Conservation (phyloP, 2,888 invertebrate genomes). For the Drosophila stalkeri region DNA sequence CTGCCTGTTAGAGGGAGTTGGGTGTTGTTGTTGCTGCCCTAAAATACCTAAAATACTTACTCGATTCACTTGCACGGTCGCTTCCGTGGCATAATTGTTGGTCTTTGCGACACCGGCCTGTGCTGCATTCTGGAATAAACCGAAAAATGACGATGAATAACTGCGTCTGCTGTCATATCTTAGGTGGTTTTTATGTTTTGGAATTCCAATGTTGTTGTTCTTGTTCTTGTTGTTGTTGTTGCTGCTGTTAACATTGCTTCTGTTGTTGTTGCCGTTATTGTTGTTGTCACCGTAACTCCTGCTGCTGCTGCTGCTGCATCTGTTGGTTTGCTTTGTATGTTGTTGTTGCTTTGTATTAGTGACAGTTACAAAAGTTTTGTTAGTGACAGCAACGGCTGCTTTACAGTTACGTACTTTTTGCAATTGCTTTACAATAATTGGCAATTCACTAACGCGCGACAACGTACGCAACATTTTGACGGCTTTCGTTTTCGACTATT, state of each 20-base stretch:
- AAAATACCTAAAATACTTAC: conserved; percentile 73
- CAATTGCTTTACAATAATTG: conserved; percentile 81
- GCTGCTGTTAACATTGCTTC: conserved; percentile 20
- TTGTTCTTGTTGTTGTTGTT: conserved; percentile 8
- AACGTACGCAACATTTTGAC: conserved; percentile 82
- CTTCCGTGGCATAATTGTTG: conserved; percentile 85
- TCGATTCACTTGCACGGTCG: conserved; percentile 84
- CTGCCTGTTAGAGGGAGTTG: not conserved
- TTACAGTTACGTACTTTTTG: conserved; percentile 82
- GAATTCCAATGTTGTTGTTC: conserved; percentile 29
- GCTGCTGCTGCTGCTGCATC: conserved; percentile 20
- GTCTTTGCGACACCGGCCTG: conserved; percentile 79
- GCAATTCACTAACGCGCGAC: conserved; percentile 79
- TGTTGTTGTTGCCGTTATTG: conserved; percentile 10
- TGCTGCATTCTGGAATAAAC: conserved; percentile 83
- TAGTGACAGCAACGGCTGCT: conserved; percentile 43
- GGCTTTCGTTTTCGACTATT: conserved; percentile 48
- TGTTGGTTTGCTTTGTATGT: conserved; percentile 23
- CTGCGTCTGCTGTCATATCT: conserved; percentile 54
- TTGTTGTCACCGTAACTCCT: conserved; percentile 13
- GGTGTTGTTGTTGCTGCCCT: not conserved
- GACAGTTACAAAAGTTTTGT: conserved; percentile 45
- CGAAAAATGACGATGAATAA: conserved; percentile 83
- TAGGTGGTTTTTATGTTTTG: conserved; percentile 47
- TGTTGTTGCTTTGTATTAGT: conserved; percentile 44